Conservation (phyloP, 2,888 invertebrate genomes). For the Volucella bombylans region DNA sequence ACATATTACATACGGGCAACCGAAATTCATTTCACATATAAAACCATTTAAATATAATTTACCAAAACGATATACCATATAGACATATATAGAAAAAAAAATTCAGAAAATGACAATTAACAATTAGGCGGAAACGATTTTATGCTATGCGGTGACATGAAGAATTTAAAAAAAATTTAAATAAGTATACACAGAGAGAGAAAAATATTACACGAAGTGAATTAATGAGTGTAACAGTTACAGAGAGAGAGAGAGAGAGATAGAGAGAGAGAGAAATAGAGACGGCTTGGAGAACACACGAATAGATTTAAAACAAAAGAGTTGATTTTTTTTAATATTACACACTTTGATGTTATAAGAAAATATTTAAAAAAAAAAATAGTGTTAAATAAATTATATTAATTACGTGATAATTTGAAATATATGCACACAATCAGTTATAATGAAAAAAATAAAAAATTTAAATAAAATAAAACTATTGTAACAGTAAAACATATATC, state of each 20-base stretch:
- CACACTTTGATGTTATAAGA: slow-evolving; percentile 21
- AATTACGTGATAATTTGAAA: slow-evolving; percentile 5
- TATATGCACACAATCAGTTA: slow-evolving; percentile 25
- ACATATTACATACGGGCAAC: too few relatives aligned
- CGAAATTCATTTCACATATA: too few relatives aligned
- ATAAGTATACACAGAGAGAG: slow-evolving; percentile 16
- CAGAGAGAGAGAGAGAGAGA: slow-evolving; percentile 64
- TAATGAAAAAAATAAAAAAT: slow-evolving; percentile 10
- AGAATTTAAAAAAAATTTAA: slow-evolving; percentile 19
- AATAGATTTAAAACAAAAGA: background rate
- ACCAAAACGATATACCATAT: slow-evolving; percentile 7
- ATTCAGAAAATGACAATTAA: slow-evolving; percentile 44
- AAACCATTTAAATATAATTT: background rate
- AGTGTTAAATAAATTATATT: background rate
- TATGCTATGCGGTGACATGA: slow-evolving; percentile 46
- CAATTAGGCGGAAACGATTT: slow-evolving; percentile 12
- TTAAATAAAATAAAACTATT: background rate
- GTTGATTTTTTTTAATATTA: slow-evolving; percentile 17
- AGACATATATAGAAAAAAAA: slow-evolving; percentile 13
- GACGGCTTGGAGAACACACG: slow-evolving; percentile 68
- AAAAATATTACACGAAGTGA: slow-evolving; percentile 45
- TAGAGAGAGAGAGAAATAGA: slow-evolving; percentile 73
- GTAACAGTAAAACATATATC: background rate
- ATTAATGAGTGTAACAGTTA: slow-evolving; percentile 63
- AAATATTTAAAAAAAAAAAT: background rate